These are phyloP conservation scores for Cephus runcator DNA, from an alignment of 2,888 invertebrate genomes.

Conservation along the genomic window DNA sequence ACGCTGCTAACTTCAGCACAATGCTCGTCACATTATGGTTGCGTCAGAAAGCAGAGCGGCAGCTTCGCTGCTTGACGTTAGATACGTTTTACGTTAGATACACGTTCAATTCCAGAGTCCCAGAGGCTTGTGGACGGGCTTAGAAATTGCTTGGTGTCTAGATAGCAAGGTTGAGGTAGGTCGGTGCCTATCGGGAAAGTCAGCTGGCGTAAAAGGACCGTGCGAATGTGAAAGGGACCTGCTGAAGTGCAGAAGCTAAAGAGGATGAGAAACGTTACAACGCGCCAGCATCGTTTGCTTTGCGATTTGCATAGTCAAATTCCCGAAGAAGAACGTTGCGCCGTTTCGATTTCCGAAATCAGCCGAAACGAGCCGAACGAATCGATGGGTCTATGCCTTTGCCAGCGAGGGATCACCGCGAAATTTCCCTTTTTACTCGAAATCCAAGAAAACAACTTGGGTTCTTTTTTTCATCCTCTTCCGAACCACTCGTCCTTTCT, in stretches of 20 bases:
- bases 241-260: neutral
- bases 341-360: neutral
- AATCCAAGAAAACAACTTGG: neutral
- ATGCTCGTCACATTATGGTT: slow-evolving; percentile 58
- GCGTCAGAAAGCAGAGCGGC: slow-evolving; percentile 41
- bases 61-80: neutral
- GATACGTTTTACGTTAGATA: neutral
- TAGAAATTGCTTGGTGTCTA: neutral
- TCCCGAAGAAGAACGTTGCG: neutral
- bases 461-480: neutral
- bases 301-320: neutral
- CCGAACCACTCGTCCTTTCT: neutral
- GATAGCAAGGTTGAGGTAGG: neutral
- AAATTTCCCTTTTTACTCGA: neutral
- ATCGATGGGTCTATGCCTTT: neutral
- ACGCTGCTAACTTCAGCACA: slow-evolving; percentile 55
- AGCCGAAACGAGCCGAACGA: neutral
- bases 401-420: neutral
- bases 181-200: neutral
- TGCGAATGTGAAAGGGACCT: neutral
- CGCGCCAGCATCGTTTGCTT: neutral
- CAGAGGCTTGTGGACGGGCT: neutral
- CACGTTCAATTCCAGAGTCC: neutral
- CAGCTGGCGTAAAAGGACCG: neutral
- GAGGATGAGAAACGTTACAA: neutral